Evolutionary conservation across 2,888 invertebrate genomes (phyloP), one percentile per base, ranked within the genome.

Genomic region (Mythimna pallens): DNA sequence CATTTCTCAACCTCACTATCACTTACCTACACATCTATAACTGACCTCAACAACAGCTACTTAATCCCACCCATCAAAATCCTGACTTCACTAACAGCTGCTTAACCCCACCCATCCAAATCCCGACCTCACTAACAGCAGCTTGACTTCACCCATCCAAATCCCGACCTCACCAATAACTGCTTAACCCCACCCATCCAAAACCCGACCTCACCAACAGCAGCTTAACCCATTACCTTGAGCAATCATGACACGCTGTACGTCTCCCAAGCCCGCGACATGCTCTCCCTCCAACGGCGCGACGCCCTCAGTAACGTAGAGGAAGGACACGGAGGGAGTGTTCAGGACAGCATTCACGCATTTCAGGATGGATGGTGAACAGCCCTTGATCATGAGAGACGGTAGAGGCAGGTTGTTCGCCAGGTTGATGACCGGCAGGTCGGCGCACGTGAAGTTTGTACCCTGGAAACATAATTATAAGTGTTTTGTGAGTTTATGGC

Each of bases 391-490:
- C 3, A 40, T 63, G 0, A 80, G 54, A 1, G 74, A 80, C 1
- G 58, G 47, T 0, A 80, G 80, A 0, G 74, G 10, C 9, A 34
- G 22, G 54, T 70, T 22, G 6, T 73, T 73, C 7, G 72, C 80
- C 2, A 85, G 55, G 22, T 85, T 73, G 47, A 82, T n/a, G 3
- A 9, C 9, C 1, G 83, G 83, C 0, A 82, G 58, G 12, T 86
- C 83, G 0, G 34, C 17, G 22, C 85, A 85, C 0, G 69, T 76
- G 59, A 82, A 71, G 34, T 77, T 64, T 0, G 75, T 36, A 6
- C 80, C 76, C 85, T 85, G 82, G 10, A 76, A 70, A 22, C 4
- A 36, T n/a, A 20, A 20, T 20, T n/a, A 7, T 4, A 17, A 10
- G 30, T 10, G 2, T 9, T 58, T 34, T 50, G 14, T 47, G 17